A percentile compares a stretch with the other conserved stretches of the same genome.
These are phyloP conservation scores for Diaphora mendica DNA, from an alignment of 2,888 invertebrate genomes.

Conservation along the genomic window DNA sequence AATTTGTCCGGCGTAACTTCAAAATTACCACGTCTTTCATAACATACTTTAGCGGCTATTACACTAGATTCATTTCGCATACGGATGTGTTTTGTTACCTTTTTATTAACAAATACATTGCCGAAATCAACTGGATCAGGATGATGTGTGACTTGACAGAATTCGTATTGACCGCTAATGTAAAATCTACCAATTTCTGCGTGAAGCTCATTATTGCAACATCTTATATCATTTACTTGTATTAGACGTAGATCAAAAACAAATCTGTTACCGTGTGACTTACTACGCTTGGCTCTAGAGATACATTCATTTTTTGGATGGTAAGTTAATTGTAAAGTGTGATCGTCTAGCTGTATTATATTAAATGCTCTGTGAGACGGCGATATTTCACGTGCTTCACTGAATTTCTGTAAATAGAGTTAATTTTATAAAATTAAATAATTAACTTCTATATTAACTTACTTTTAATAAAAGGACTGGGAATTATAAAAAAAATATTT, in stretches of 20 bases:
- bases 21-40: slow-evolving; percentile 71
- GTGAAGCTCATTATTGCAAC: slow-evolving; percentile 74
- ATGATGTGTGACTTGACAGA: slow-evolving; percentile 73
- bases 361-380: slow-evolving; percentile 77
- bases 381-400: slow-evolving; percentile 77
- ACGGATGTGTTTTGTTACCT: slow-evolving; percentile 69
- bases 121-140: slow-evolving; percentile 82
- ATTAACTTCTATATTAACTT: neutral
- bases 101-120: slow-evolving; percentile 70
- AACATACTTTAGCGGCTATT: slow-evolving; percentile 73
- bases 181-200: slow-evolving; percentile 84
- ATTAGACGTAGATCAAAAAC: slow-evolving; percentile 77
- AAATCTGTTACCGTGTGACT: slow-evolving; percentile 68
- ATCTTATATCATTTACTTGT: slow-evolving; percentile 69
- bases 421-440: neutral
- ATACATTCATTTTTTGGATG: slow-evolving; percentile 76
- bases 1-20: slow-evolving; percentile 73
- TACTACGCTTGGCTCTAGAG: slow-evolving; percentile 65
- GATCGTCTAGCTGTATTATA: slow-evolving; percentile 58
- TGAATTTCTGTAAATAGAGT: slow-evolving; percentile 67
- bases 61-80: slow-evolving; percentile 77
- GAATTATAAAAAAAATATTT: neutral
- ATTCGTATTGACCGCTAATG: slow-evolving; percentile 86
- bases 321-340: slow-evolving; percentile 68
- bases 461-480: neutral